Conservation (phyloP, 1,140 invertebrate genomes). For the Dendrolimus kikuchii region DNA sequence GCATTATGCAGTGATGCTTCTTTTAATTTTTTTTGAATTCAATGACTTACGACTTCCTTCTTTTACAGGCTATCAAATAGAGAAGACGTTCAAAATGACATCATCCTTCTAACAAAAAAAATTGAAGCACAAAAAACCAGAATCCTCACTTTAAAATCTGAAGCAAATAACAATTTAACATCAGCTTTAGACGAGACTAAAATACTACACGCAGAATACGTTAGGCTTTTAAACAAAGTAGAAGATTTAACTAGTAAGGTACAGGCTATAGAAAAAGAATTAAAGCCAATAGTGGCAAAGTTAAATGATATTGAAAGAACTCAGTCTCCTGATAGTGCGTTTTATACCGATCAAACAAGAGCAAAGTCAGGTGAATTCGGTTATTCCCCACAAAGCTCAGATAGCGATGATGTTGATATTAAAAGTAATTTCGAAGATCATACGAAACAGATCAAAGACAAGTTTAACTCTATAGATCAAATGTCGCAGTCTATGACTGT, state of each 20-base stretch:
- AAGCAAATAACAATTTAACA: constrained; percentile 75
- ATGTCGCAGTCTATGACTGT: constrained; percentile 75
- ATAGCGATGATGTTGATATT: constrained; percentile 62
- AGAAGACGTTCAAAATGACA: constrained; percentile 86
- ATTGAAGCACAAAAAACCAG: constrained; percentile 77
- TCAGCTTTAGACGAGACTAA: constrained; percentile 77
- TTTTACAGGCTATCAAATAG: constrained; percentile 78
- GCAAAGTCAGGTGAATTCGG: constrained; percentile 67
- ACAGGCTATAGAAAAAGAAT: constrained; percentile 74
- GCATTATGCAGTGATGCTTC: no score
- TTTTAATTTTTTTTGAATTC: no score
- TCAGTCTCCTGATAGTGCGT: constrained; percentile 59
- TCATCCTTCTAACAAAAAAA: constrained; percentile 77
- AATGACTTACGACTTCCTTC: not conserved
- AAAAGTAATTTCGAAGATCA: constrained; percentile 59
- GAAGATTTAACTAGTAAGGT: constrained; percentile 75
- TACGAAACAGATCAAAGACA: constrained; percentile 56
- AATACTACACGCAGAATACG: constrained; percentile 75
- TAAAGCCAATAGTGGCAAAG: constrained; percentile 73
- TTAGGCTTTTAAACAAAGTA: constrained; percentile 74
- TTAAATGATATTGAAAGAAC: constrained; percentile 57
- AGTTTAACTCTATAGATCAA: constrained; percentile 69
- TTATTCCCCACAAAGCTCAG: constrained; percentile 65
- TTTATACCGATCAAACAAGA: constrained; percentile 58
- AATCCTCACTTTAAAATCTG: constrained; percentile 78